Conservation (phyloP, 2,888 invertebrate species). For the Lissonota sp. region DNA sequence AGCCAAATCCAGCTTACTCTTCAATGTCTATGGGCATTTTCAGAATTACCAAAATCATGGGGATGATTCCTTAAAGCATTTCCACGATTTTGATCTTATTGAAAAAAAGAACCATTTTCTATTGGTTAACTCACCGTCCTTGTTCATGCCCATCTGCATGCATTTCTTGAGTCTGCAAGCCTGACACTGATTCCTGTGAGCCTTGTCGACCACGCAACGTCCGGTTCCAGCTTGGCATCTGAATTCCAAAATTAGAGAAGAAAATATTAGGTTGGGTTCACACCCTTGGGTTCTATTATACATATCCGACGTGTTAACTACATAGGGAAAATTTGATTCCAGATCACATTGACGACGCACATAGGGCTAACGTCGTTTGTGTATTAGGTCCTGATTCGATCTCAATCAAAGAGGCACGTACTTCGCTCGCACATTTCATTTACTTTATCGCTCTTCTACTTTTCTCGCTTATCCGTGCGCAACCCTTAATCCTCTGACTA, state of each 20-base stretch:
- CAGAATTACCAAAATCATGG: no score
- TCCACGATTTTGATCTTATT: no score
- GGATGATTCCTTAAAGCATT: no score
- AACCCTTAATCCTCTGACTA: slow-evolving; percentile 4
- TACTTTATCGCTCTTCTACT: slow-evolving; percentile 1
- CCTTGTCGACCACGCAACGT: slow-evolving; percentile 98
- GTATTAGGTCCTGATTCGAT: neutral
- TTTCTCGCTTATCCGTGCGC: slow-evolving; percentile 1
- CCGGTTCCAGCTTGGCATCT: slow-evolving; percentile 99
- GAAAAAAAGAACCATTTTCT: no score
- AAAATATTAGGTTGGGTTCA: neutral
- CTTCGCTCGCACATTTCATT: neutral
- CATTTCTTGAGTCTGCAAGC: slow-evolving; percentile 99
- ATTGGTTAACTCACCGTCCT: slow-evolving; percentile 93
- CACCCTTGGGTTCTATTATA: neutral
- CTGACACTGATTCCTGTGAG: slow-evolving; percentile 99
- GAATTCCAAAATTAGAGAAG: slow-evolving; percentile 72
- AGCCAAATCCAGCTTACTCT: no score
- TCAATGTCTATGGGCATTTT: no score
- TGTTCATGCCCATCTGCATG: slow-evolving; percentile 99
- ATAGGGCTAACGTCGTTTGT: slow-evolving; percentile 14
- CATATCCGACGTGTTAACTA: slow-evolving; percentile 1
- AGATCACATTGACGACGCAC: slow-evolving; percentile 13
- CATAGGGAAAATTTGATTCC: slow-evolving; percentile 6
- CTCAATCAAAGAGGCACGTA: neutral